Evolutionary conservation across 2,888 invertebrate genomes (phyloP), one percentile per base, ranked within the genome.

Genomic region (Pilophorus perplexus): DNA sequence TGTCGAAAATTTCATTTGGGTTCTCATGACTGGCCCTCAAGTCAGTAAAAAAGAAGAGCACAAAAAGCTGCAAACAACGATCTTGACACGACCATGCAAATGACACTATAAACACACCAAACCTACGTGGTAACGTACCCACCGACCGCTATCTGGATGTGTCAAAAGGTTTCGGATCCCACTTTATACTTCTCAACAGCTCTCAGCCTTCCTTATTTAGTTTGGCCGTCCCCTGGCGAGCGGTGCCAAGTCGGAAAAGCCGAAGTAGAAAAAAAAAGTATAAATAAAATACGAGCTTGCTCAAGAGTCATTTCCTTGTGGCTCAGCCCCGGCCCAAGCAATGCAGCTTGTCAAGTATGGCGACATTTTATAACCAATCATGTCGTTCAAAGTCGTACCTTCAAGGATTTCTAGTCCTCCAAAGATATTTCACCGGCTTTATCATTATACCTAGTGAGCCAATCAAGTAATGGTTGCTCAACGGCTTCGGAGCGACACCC

Each of bases 281-380:
- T 52, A 52, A 52, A 52, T 52, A 52, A 52, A 28, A 52, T 52
- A 52, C 28, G 52, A 52, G 52, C 52, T 52, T 52, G 52, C 52
- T 14, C 52, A 52, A 52, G 52, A 52, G 52, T n/a, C 52, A 52
- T 52, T 52, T 52, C 52, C 52, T 52, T 8, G 52, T 52, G 52
- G 27, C 28, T n/a, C n/a, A n/a, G n/a, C 23, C 18, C 52, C 25
- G 52, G 25, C 16, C 20, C 33, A 27, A 37, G 55, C 55, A 55
- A 55, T 38, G 55, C 18, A 27, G 38, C 55, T 38, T 55, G 55
- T 55, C 55, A 55, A 55, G 55, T 38, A 55, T 38, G 55, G 37
- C 38, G 55, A 55, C 55, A 55, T 55, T 55, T 55, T 55, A 55
- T 55, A 55, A 55, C 37, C 55, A 38, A 55, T 55, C 55, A 55